phyloP scores from a whole-genome alignment of 2,113 vertebrate species.

The Burhinus oedicnemus region DNA sequence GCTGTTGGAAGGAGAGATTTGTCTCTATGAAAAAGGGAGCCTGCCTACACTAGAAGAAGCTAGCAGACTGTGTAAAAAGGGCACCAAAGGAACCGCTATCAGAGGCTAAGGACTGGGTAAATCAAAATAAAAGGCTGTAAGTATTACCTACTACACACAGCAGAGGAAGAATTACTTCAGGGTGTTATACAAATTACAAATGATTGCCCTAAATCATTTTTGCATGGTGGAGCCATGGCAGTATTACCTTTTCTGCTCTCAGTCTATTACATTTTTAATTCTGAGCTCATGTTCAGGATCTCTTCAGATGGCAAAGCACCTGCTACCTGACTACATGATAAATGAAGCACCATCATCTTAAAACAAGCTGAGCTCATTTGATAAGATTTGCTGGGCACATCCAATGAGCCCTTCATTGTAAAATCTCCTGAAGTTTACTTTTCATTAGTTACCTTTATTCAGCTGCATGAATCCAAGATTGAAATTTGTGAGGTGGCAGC shows the following conservation, averaged over 20 bases:
- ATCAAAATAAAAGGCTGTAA: background rate
- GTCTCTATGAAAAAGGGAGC: background rate
- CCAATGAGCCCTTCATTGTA: background rate
- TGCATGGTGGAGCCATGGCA: background rate
- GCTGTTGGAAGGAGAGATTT: background rate
- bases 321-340: background rate
- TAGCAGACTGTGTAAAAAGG: background rate
- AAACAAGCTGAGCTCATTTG: background rate
- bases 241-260: background rate
- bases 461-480: background rate
- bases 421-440: constrained; percentile 3
- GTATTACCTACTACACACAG: background rate
- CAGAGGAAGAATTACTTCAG: background rate
- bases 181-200: background rate
- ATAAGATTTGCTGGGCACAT: constrained; percentile 1
- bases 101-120: background rate
- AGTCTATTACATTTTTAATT: constrained; percentile 13
- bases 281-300: background rate
- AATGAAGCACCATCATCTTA: background rate
- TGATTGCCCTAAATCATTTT: background rate
- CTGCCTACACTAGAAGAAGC: background rate
- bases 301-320: constrained; percentile 3
- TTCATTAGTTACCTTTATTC: background rate
- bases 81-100: background rate
- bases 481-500: background rate